Base-by-base conservation (phyloP, 2,113 vertebrate species). In the Aptenodytes forsteri region DNA sequence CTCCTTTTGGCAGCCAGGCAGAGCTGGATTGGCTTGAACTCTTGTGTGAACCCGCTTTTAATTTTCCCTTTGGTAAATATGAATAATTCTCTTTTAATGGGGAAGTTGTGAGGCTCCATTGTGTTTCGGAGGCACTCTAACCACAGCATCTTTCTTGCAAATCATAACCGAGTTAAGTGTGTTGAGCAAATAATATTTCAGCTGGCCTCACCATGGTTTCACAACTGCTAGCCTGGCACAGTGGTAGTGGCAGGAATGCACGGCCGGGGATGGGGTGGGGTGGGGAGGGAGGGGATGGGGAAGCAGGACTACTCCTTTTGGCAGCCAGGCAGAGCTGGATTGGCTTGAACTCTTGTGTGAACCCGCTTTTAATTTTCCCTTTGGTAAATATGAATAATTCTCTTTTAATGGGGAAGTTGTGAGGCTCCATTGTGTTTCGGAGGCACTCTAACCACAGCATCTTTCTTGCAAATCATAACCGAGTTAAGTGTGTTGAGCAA, bases 181-280 rank as follows among this genome's bases (percentile, higher is more conserved):
- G 78, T 91, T 94, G 95, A 94, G 90, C 86, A 97, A 97, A 94
- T 97, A 93, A 95, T 92, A 92, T 96, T 97, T 97, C 90, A 96
- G 86, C 94, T 95, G 96, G n/a, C n/a, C n/a, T n/a, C n/a, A n/a
- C n/a, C n/a, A n/a, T n/a, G n/a, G n/a, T n/a, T n/a, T n/a, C n/a
- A n/a, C n/a, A n/a, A 64, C 61, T 89, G 54, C 76, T 38, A 46
- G 42, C 44, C 44, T 55, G 54, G 61, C 84, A 87, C 21, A n/a
- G 81, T 19, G 65, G n/a, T 0, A 0, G 47, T 40, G 59, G 47
- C 23, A 40, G 52, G 50, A 89, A 56, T 12, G 12, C 76, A 30
- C 0, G 2, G 36, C 42, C 8, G 1, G 59, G 7, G 47, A 14
- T 16, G 17, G 38, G 15, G 8, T 26, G 38, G 65, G 18, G 2